Base-by-base conservation (phyloP, 2,113 vertebrate genomes). In the Apteryx mantelli region DNA sequence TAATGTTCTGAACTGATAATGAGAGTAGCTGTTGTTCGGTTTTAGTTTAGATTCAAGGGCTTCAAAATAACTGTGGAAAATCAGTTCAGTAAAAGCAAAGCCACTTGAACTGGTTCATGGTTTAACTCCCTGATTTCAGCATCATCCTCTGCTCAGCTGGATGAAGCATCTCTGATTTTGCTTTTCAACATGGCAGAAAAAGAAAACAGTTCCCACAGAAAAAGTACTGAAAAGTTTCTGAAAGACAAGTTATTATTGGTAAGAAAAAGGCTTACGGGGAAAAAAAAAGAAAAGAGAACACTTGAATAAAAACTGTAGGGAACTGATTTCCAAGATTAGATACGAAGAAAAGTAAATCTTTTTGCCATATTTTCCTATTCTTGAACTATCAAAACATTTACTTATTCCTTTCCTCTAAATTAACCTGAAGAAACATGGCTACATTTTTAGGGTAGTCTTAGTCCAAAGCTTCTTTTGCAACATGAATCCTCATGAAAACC, bases 1-100 rank as follows among this genome's bases (percentile, higher is more conserved):
- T 15, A 66, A 38, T 64, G 52, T 75, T 92, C 93, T 82, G 36
- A 81, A 89, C 18, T 92, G 91, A 87, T 91, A 91, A 91, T 4
- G 4, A 40, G 81, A 70, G 13, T 40, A 70, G 58, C 66, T 89
- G 50, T 34, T 60, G 15, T 36, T 93, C 17, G 25, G 40, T 86
- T 93, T 75, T 8, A 42, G 30, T 60, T 88, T 66, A 56, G 14
- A 66, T n/a, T 79, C 22, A 87, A 89, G 25, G 21, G 38, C 84
- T 84, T 85, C 42, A 71, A 52, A 91, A 48, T 4, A 90, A 17
- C 40, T 56, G 16, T 76, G 36, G 34, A 91, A 16, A 5, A 36
- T 92, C 3, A 1, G 44, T 66, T 70, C 44, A 73, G 5, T 21
- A 69, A 50, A 68, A 87, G 86, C 12, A 82, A 53, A 88, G 50